Evolutionary conservation across 2,888 invertebrate species (phyloP), one percentile per base, ranked within the genome.

Genomic region (Aphodius sticticus): DNA sequence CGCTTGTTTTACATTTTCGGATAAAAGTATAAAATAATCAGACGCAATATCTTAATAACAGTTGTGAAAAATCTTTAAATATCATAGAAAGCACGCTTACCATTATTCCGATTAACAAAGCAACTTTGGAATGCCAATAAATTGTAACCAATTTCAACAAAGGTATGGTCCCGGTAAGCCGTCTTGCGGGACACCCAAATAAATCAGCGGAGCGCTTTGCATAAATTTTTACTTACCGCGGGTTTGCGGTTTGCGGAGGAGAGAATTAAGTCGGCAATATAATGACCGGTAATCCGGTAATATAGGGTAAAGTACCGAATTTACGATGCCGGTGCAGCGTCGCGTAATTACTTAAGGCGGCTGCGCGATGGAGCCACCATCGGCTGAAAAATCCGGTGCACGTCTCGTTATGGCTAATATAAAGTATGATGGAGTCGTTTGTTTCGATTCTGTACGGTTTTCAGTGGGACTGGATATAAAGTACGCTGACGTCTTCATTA

Each of bases 361-460:
- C 53, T 1, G 53, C 53, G 53, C 9, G 53, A 5, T 53, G 53
- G 53, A 53, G 12, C 53, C 53, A 53, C 53, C 12, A 5, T 53
- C 53, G 6, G 26, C 26, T 53, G 53, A 74, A 74, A 36, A 74
- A 74, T 36, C 35, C 74, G 74, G n/a, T 16, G 76, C 16, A 70
- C 76, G 77, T 79, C 84, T 84, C 82, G 83, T 84, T 85, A 84
- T 85, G 84, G 83, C 82, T 83, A 82, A 85, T 81, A 86, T 86
- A 84, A 84, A 83, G 84, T 85, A 84, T 85, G 84, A 86, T 84
- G 70, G 71, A 81, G 83, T 83, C 85, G 84, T 85, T 86, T 86
- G 84, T 85, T 84, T 85, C 83, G 83, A 87, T 87, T 86, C 86
- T 86, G 84, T 85, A 86, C 86, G 87, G 84, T 86, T 85, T 86